Evolutionary conservation across 92 coral and sea anemone species (phyloP), one percentile per base, ranked within the genome.

Genomic region (Umimayanthus chanpuru): DNA sequence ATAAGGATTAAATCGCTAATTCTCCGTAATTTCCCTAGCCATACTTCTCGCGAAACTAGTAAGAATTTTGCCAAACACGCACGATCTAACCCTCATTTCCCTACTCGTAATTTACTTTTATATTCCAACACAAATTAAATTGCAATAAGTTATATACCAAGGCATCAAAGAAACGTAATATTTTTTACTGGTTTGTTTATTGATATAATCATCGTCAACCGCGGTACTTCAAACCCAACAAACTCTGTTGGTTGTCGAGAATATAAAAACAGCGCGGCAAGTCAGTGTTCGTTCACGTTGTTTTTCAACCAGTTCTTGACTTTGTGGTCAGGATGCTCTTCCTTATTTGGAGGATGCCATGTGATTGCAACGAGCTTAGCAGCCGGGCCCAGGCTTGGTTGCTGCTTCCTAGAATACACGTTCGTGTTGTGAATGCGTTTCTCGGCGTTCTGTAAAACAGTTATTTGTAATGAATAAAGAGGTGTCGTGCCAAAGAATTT

Each of bases 231-330:
- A 53, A 53, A 53, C 4, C 0, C 58, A 53, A 53, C 58, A 53
- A 11, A 53, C 58, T 53, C 16, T 53, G 20, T 53, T 53, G 58
- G 14, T 53, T 53, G 0, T 11, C 20, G 77, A 30, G 77, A 6
- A 20, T 9, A 32, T 12, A 30, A 26, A 47, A 15, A 30, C 8
- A 41, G 26, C 1, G 11, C 16, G 15, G 10, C 15, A 41, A 76
- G 4, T 81, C 73, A 81, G 41, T 81, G 26, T 20, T 70, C 38
- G 20, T 68, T 70, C 38, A 83, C 18, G 49, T 72, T 85, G n/a
- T 93, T 89, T 74, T 90, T 82, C 11, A 94, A 87, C 98, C 98
- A 94, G 70, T 80, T 93, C 82, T 94, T 55, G 43, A 94, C 98
- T 93, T 94, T 94, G 64, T 64, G 81, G 5, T 85, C 89, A 3